Conservation (phyloP, 2,888 invertebrate genomes). For the Drosophila colorata region DNA sequence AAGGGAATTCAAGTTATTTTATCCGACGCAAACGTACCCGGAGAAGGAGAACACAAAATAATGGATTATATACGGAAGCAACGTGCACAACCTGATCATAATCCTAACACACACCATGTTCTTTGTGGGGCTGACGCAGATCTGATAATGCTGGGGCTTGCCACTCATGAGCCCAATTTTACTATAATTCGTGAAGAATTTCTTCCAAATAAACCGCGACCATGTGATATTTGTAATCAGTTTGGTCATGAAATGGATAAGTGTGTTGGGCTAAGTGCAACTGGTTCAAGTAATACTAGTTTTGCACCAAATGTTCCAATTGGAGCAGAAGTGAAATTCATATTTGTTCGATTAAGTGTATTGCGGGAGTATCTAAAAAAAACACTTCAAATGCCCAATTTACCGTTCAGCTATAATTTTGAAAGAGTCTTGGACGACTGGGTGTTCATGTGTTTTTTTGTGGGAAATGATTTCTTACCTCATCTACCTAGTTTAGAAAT, state of each 20-base stretch:
- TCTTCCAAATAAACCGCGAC: constrained; percentile 97
- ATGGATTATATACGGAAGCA: constrained; percentile 99
- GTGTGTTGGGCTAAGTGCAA: constrained; percentile 91
- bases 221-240: constrained; percentile 98
- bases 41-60: constrained; percentile 99
- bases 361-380: constrained; percentile 96
- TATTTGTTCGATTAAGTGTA: constrained; percentile 96
- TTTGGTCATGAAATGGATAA: constrained; percentile 97
- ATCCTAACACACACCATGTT: constrained; percentile 99
- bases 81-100: constrained; percentile 96
- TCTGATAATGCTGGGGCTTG: constrained; percentile 98
- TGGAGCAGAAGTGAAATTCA: constrained; percentile 93
- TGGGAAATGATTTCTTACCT: constrained; percentile 99
- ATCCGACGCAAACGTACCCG: constrained; percentile 99
- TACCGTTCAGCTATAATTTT: constrained; percentile 97
- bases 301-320: constrained; percentile 87
- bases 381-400: constrained; percentile 95
- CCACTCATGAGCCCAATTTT: constrained; percentile 99
- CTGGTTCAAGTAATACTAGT: constrained; percentile 86
- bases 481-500: constrained; percentile 99
- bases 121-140: constrained; percentile 99
- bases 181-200: constrained; percentile 99
- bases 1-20: constrained; percentile 96
- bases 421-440: constrained; percentile 98
- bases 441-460: constrained; percentile 99